Evolutionary conservation across 1,140 invertebrate genomes (phyloP).

Genomic region (Sipha flava): DNA sequence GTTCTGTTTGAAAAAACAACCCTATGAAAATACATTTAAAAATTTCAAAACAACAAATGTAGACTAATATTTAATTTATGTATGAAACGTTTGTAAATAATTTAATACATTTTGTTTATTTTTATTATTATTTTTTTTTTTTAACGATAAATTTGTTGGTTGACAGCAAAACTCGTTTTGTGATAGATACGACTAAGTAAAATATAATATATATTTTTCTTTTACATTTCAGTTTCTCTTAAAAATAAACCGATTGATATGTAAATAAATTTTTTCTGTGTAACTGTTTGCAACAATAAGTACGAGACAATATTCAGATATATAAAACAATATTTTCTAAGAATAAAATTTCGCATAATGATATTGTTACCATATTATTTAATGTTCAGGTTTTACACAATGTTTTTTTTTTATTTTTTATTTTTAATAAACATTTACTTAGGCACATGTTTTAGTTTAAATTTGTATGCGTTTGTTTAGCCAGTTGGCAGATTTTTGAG

Average conservation of each 20-base stretch:
- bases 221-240: slow-evolving; percentile 15
- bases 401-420: slow-evolving; percentile 11
- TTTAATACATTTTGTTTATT: slow-evolving; percentile 27
- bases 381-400: not conserved
- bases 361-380: slow-evolving; percentile 28
- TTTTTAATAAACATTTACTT: slow-evolving; percentile 15
- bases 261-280: slow-evolving; percentile 14
- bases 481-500: slow-evolving; percentile 25
- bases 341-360: slow-evolving; percentile 5
- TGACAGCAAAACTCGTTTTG: slow-evolving; percentile 27
- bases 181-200: slow-evolving; percentile 30
- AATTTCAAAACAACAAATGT: not conserved
- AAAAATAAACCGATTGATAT: not conserved
- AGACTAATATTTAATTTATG: slow-evolving; percentile 30
- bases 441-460: slow-evolving; percentile 28
- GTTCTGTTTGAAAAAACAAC: not conserved
- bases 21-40: not conserved
- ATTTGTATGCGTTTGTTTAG: slow-evolving; percentile 32
- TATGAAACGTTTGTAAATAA: slow-evolving; percentile 28
- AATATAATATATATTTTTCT: slow-evolving; percentile 14
- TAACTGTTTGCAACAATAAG: slow-evolving; percentile 13
- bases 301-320: slow-evolving; percentile 22
- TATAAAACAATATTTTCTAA: slow-evolving; percentile 28
- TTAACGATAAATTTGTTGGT: slow-evolving; percentile 24
- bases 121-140: slow-evolving; percentile 18